These are phyloP conservation scores for Lagorchestes hirsutus DNA, from an alignment of 2,797 vertebrate species.

Conservation along the genomic window DNA sequence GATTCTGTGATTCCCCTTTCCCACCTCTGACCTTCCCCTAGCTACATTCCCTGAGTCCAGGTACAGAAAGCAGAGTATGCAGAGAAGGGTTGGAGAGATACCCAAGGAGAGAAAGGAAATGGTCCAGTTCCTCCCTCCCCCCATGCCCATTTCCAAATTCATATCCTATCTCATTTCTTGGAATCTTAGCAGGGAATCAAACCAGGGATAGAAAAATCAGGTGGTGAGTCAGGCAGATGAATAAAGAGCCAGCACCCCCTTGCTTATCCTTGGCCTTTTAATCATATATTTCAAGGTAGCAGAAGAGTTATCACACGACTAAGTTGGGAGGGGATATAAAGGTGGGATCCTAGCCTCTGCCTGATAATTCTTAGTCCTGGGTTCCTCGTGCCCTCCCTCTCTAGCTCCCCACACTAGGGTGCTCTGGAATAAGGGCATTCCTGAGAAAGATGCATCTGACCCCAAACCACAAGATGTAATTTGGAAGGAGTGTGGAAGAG, in stretches of 20 bases:
- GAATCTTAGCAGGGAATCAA: conserved; percentile 21
- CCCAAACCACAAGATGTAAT: conserved; percentile 22
- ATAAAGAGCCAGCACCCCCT: neutral
- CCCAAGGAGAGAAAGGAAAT: neutral
- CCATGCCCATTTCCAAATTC: conserved; percentile 21
- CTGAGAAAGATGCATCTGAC: neutral
- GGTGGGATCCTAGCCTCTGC: conserved; percentile 6
- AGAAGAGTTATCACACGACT: neutral
- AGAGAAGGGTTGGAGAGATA: conserved; percentile 21
- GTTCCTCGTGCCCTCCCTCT: conserved; percentile 17
- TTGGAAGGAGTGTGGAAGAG: neutral
- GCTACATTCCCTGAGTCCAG: neutral
- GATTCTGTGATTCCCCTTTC: conserved; percentile 18
- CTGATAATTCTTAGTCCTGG: conserved; percentile 38
- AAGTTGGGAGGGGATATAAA: conserved; percentile 9
- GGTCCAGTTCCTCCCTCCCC: neutral
- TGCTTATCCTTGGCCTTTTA: neutral
- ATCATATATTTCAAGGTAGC: neutral
- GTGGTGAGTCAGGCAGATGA: conserved; percentile 11
- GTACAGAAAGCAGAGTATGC: neutral
- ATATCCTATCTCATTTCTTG: neutral
- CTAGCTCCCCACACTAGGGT: neutral
- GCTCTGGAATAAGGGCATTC: conserved; percentile 33
- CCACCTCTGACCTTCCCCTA: conserved; percentile 22
- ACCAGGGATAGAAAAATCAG: conserved; percentile 21